Evolutionary conservation across 1,140 invertebrate species (phyloP), one percentile per base, ranked within the genome.

Genomic region (Cephus cinctus): DNA sequence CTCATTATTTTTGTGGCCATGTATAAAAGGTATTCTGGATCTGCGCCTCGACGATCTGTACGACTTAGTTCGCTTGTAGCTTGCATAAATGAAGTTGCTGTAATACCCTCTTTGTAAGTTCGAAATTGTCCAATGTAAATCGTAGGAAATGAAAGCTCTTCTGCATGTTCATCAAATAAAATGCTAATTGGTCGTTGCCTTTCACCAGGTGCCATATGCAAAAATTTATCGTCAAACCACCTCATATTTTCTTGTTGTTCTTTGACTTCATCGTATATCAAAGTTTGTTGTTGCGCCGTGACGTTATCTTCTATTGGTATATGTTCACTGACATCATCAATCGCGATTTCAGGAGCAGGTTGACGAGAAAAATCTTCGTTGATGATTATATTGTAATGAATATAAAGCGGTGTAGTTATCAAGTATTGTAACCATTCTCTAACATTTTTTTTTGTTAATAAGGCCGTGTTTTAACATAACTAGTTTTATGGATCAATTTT

Each of bases 111-210:
- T 58, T 48, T 50, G 35, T 59, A 73, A 16, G n/a, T 49, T 38
- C 65, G 31, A 42, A 59, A 60, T 25, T 67, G 56, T 16, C 68
- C 67, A 5, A 57, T 32, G 34, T 71, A 71, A 27, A 73, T 71
- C 20, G 31, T 40, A 14, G 67, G 68, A 59, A 72, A 69, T 5
- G 69, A 65, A 15, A 73, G 42, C 48, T 71, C 67, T 52, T 69
- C 65, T 15, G 55, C 54, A 54, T 64, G 50, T 46, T 55, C 52
- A 34, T 66, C 61, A 34, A 55, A 64, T 0, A 62, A 20, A 12
- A 57, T 19, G 39, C 44, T 54, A 42, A 25, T 39, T 34, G 63
- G 56, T 30, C 32, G 16, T 27, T 46, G 47, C 0, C 50, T 30
- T 52, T 66, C 18, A n/a, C 59, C 61, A 18, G 59, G 55, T 40